phyloP scores from a whole-genome alignment of 2,113 vertebrate genomes.

The Elephas maximus region DNA sequence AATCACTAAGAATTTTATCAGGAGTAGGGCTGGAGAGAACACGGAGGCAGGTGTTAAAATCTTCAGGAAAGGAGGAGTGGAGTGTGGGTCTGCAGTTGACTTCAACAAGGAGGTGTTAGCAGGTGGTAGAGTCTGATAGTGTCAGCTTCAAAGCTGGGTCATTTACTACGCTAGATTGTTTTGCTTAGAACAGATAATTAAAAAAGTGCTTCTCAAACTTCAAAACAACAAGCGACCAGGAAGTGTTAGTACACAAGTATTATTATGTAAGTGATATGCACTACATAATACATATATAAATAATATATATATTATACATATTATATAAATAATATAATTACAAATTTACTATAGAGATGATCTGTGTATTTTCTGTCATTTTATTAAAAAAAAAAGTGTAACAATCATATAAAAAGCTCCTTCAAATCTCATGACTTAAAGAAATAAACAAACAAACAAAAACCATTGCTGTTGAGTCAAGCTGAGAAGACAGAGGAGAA shows the following conservation, averaged over 20 bases:
- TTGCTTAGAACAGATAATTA: constrained; percentile 12
- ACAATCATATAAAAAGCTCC: background rate
- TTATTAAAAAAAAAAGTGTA: background rate
- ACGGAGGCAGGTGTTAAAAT: constrained; percentile 39
- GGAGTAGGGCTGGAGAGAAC: background rate
- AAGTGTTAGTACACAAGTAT: background rate
- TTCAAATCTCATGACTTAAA: background rate
- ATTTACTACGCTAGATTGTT: background rate
- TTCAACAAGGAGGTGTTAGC: background rate
- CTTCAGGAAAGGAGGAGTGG: background rate
- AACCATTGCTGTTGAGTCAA: no score
- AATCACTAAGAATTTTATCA: background rate
- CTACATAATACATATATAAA: background rate
- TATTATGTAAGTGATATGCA: background rate
- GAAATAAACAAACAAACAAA: background rate
- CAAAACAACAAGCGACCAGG: background rate
- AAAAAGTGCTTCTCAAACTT: constrained; percentile 1
- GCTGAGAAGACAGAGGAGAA: no score
- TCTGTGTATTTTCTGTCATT: background rate
- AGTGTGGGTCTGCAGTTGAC: background rate
- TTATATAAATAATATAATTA: background rate
- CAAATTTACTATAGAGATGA: background rate
- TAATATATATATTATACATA: background rate
- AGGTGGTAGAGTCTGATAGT: background rate
- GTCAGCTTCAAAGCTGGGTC: background rate